phyloP scores from a whole-genome alignment of 2,113 vertebrate species.

The Theristicus caerulescens region DNA sequence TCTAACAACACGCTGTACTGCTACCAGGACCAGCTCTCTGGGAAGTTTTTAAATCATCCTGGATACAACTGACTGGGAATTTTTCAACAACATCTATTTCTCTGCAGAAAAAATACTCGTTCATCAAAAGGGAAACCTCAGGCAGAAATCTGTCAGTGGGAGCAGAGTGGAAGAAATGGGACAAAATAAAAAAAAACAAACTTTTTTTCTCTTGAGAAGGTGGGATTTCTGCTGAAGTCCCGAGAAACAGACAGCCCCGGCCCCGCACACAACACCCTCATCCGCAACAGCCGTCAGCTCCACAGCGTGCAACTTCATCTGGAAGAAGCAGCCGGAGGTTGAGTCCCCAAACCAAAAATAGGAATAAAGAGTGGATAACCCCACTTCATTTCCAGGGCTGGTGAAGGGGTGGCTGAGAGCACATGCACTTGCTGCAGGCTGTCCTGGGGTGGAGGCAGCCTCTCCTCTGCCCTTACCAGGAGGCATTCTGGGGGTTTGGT shows the following conservation, averaged over 20 bases:
- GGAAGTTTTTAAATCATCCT: background rate
- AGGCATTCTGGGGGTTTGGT: accelerated
- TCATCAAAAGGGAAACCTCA: background rate
- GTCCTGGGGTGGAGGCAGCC: background rate
- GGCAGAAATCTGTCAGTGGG: background rate
- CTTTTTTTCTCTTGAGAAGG: background rate
- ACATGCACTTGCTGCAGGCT: background rate
- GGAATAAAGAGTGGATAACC: background rate
- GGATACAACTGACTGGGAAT: background rate
- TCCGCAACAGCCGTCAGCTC: background rate
- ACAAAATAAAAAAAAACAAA: background rate
- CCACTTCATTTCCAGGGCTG: background rate
- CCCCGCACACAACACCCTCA: background rate
- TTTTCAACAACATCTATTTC: background rate
- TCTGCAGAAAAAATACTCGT: background rate
- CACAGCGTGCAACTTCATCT: background rate
- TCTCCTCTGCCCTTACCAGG: background rate
- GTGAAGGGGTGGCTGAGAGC: background rate
- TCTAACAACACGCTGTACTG: background rate
- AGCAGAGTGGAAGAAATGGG: background rate
- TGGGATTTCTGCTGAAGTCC: background rate
- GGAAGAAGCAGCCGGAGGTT: background rate
- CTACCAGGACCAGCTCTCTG: background rate
- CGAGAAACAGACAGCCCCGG: background rate
- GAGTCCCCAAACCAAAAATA: background rate